Evolutionary conservation across 2,113 vertebrate genomes (phyloP).

Genomic region (Cepphus grylle): DNA sequence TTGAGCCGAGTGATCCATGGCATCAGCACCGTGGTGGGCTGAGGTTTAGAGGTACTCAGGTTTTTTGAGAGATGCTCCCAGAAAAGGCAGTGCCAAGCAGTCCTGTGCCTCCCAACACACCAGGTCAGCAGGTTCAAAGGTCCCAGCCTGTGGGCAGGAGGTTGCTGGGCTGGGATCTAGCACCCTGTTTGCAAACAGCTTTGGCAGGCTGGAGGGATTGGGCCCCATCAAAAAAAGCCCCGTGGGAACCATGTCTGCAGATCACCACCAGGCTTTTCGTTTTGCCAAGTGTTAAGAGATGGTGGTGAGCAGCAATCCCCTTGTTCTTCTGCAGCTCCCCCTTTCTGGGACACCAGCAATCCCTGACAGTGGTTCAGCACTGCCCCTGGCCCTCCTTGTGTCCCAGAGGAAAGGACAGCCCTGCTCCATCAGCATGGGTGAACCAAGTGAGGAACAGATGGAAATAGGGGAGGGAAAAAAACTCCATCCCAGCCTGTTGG

Average conservation of each 20-base stretch:
- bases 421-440: neutral
- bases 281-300: neutral
- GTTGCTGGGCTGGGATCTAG: neutral
- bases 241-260: neutral
- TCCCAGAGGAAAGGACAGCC: neutral
- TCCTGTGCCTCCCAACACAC: neutral
- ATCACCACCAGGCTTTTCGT: neutral
- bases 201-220: neutral
- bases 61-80: neutral
- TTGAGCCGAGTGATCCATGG: fast-evolving
- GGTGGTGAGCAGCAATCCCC: neutral
- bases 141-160: neutral
- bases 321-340: neutral
- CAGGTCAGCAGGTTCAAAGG: neutral
- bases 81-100: neutral
- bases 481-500: neutral
- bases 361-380: fast-evolving
- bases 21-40: fast-evolving
- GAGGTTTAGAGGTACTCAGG: neutral
- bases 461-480: neutral
- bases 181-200: neutral
- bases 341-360: neutral
- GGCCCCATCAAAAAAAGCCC: neutral
- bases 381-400: fast-evolving
- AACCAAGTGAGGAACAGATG: neutral